These are phyloP conservation scores for Poicephalus gulielmi DNA, from an alignment of 2,113 vertebrate species.

Conservation along the genomic window DNA sequence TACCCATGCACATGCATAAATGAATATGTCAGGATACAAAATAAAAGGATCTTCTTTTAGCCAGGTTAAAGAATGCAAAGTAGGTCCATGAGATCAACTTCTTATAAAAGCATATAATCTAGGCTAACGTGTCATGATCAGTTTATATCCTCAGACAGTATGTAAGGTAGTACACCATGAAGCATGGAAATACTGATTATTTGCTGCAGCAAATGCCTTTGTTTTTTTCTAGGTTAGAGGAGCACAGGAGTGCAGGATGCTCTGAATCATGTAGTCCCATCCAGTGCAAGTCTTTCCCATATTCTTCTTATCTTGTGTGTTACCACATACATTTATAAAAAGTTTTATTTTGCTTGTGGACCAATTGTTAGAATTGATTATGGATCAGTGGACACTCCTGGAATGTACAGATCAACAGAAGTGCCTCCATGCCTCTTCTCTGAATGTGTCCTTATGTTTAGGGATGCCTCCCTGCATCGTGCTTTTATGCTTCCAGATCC, in stretches of 20 bases:
- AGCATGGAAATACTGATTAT: neutral
- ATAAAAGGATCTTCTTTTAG: neutral
- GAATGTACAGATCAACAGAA: neutral
- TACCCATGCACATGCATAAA: neutral
- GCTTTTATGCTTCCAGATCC: neutral
- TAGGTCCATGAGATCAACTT: neutral
- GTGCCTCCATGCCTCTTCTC: neutral
- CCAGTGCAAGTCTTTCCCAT: neutral
- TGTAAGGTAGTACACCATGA: neutral
- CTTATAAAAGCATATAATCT: neutral
- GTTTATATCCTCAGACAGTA: neutral
- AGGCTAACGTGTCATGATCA: neutral
- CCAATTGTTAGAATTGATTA: neutral
- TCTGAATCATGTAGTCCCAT: neutral
- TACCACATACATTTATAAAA: neutral
- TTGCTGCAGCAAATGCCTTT: neutral
- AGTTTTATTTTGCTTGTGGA: neutral
- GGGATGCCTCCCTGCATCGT: neutral
- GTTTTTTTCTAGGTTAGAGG: neutral
- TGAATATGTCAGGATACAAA: neutral
- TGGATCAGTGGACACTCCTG: fast-evolving
- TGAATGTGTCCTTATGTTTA: neutral
- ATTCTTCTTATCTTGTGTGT: neutral
- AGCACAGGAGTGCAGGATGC: neutral
- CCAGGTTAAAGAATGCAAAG: neutral